Evolutionary conservation across 53 echinoderm and acorn worm species (phyloP).

Genomic region (Henricia sp.): DNA sequence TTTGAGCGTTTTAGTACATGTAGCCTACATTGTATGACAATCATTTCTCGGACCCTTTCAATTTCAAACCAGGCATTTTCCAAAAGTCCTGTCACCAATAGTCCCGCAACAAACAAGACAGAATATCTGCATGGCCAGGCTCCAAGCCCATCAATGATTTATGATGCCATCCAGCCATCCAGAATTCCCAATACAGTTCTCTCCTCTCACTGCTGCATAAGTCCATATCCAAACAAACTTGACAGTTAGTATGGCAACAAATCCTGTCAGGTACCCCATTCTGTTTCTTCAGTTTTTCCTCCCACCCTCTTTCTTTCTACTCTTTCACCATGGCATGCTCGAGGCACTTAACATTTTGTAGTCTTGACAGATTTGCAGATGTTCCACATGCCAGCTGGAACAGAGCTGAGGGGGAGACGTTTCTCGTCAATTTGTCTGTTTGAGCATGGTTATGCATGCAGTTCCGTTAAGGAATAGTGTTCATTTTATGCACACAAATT

Average conservation of each 20-base stretch:
- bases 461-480: no score
- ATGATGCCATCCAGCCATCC: conserved; percentile 14
- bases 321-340: no score
- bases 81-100: neutral
- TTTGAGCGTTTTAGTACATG: neutral
- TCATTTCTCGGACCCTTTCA: no score
- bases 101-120: conserved; percentile 1
- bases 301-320: neutral
- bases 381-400: neutral
- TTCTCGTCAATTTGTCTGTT: no score
- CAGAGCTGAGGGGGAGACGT: no score
- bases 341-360: neutral
- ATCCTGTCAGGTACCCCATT: neutral
- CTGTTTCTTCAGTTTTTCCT: neutral
- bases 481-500: no score
- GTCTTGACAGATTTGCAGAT: conserved; percentile 13
- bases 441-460: no score
- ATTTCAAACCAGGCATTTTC: no score
- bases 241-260: neutral
- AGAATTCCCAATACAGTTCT: conserved; percentile 5
- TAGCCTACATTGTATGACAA: neutral
- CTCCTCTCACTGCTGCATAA: neutral
- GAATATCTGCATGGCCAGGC: conserved; percentile 3
- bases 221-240: conserved; percentile 5
- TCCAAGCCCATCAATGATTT: conserved; percentile 32